phyloP scores from a whole-genome alignment of 2,113 vertebrate species.

The Mionectes macconnelli region DNA sequence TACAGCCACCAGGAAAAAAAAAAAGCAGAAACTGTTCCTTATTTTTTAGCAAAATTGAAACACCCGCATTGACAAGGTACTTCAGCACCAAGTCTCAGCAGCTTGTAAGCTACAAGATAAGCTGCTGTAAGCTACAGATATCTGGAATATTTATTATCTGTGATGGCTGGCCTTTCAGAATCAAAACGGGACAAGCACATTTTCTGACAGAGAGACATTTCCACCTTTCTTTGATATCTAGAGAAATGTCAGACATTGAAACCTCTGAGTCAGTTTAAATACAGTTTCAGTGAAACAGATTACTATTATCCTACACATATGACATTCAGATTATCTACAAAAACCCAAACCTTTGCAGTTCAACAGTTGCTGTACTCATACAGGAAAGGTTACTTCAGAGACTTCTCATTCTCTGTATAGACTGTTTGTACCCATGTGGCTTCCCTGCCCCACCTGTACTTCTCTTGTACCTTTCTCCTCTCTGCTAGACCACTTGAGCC shows the following conservation, averaged over 20 bases:
- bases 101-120: neutral
- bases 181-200: neutral
- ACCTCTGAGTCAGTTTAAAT: neutral
- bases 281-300: neutral
- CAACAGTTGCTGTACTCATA: neutral
- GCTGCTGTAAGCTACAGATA: neutral
- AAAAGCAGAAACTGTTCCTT: neutral
- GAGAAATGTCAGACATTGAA: slow-evolving; percentile 4
- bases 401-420: neutral
- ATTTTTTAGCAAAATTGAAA: neutral
- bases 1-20: neutral
- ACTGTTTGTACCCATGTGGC: fast-evolving
- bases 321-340: slow-evolving; percentile 9
- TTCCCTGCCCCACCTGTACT: neutral
- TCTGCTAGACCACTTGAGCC: neutral
- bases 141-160: neutral
- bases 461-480: neutral
- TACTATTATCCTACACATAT: neutral
- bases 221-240: neutral
- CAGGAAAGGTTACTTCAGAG: neutral
- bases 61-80: neutral
- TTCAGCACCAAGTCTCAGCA: neutral
- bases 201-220: neutral
- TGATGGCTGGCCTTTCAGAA: neutral
- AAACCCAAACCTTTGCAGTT: neutral